Base-by-base conservation (phyloP, 2,113 vertebrate genomes). In the Hippocampus comes region DNA sequence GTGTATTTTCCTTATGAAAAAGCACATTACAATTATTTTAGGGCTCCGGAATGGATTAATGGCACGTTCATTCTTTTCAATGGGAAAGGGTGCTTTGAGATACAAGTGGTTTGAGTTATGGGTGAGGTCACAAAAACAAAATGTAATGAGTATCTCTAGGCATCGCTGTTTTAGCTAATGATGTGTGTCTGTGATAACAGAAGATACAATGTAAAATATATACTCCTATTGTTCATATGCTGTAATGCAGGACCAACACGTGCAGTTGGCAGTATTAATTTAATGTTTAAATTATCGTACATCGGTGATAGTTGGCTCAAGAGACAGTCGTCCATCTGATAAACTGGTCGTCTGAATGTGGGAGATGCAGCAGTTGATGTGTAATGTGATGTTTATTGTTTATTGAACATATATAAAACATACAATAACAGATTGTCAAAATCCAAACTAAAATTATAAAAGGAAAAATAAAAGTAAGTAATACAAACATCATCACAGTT, bases 361-460 rank as follows among this genome's bases (percentile, higher is more conserved):
- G 41, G 75, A 51, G 56, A 74, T 65, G 46, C 2, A 63, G n/a
- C 30, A 74, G 25, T 68, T 60, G 42, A 72, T 74, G 43, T 76
- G 23, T 76, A 68, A 63, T 48, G n/a, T 27, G 64, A 20, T 61
- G 43, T 1, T n/a, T n/a, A n/a, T n/a, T n/a, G n/a, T n/a, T n/a
- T n/a, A n/a, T n/a, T n/a, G n/a, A n/a, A n/a, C n/a, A n/a, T n/a
- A n/a, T n/a, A n/a, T n/a, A n/a, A n/a, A n/a, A n/a, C n/a, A n/a
- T n/a, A n/a, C n/a, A n/a, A n/a, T n/a, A n/a, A n/a, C n/a, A n/a
- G n/a, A n/a, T n/a, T n/a, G n/a, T n/a, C n/a, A n/a, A n/a, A n/a
- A n/a, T n/a, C n/a, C n/a, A n/a, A n/a, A n/a, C n/a, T n/a, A n/a
- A n/a, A n/a, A n/a, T n/a, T n/a, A n/a, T n/a, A n/a, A n/a, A n/a